Evolutionary conservation across 1,140 invertebrate genomes (phyloP), one percentile per base, ranked within the genome.

Genomic region (Cotesia typhae): DNA sequence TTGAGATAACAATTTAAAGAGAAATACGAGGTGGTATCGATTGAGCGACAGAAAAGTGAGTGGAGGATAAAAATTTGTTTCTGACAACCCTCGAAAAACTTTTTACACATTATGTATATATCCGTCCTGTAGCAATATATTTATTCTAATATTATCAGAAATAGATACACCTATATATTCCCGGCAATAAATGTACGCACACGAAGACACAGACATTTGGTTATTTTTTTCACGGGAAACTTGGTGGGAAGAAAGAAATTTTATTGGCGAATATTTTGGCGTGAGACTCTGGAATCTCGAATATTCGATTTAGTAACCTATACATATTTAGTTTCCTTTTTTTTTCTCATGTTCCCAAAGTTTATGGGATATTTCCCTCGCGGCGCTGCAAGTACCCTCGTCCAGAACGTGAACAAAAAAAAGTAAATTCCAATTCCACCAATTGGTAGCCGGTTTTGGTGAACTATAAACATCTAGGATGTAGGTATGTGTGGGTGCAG

Each of bases 281-380:
- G 53, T 4, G n/a, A 17, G 17, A 20, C 65, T 17, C 7, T 41
- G 67, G 67, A 69, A 69, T 69, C n/a, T 69, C 37, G 36, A 59
- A 53, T 60, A 69, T 69, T 69, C 67, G 57, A 59, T 69, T 53
- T 37, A 41, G 55, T 59, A 41, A 60, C 14, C 3, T n/a, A 57
- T 59, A 59, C 37, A 36, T n/a, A 35, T 67, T 67, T 35, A 17
- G 28, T 28, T 28, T 28, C 28, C 28, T 57, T 51, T 55, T 41
- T 20, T 41, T 65, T 65, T 61, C 37, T 28, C 35, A 61, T 35
- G 4, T 61, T 37, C 4, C 4, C 6, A 61, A 61, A 57, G 9
- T 57, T 57, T 57, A 57, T 57, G 53, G 53, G 41, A 52, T 28
- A 47, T 67, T 47, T 20, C 41, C 38, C 17, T 14, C 38, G 41